Evolutionary conservation across 2,797 vertebrate genomes (phyloP), one percentile per base, ranked within the genome.

Genomic region (Sylvia borin): DNA sequence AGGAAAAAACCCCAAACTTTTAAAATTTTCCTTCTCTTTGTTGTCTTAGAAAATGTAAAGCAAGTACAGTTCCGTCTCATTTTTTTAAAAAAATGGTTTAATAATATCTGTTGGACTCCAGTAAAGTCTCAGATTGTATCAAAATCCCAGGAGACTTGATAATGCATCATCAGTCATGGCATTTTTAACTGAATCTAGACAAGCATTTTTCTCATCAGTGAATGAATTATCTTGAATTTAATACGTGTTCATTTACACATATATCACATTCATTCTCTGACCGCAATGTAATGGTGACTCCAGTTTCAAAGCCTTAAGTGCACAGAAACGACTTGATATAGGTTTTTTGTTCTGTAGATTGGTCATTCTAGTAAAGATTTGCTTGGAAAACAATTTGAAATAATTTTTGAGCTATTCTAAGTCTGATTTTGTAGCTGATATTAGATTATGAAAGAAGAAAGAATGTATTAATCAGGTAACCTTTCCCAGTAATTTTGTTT

Each of bases 361-460:
- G 61, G 38, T 87, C 75, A 71, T 88, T 85, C n/a, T 57, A 82
- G 51, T 70, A 73, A 85, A 79, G 67, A 64, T 93, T 77, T 93
- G 21, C 65, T 80, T 54, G 24, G 82, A 79, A 94, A 93, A 51
- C 29, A 47, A 91, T 82, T 90, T 85, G 42, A 88, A 93, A 92
- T 71, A 1, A 82, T 88, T 90, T 93, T 54, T 42, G 85, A 72
- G 21, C 48, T 80, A n/a, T 18, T 94, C 38, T 51, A 50, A 27
- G n/a, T 91, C 75, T 92, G 50, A 4, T 54, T 83, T 81, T 92
- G 25, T 80, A 72, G 47, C 19, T 82, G 40, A 77, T 79, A 88
- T 68, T 93, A 66, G 57, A 65, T 96, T 91, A 67, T 61, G 73
- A 74, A 61, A 83, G 57, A 85, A 80, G 29, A 73, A 93, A 66